Base-by-base conservation (phyloP, 1,140 invertebrate species). In the Drosophila ohnishii region DNA sequence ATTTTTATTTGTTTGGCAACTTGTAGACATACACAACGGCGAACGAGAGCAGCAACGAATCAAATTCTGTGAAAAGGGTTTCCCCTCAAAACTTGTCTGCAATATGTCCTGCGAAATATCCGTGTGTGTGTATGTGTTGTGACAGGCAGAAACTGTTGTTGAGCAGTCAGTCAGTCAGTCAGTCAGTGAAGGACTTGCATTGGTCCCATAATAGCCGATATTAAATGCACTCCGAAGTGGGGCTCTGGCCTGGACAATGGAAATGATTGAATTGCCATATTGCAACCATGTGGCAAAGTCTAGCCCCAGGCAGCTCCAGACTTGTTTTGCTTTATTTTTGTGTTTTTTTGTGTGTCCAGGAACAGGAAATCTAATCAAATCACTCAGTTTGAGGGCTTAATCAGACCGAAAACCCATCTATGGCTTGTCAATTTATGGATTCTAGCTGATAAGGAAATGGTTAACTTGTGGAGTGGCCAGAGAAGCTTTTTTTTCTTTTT, bases 1-100 rank as follows among this genome's bases (percentile, higher is more conserved):
- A 87, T 72, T 87, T 83, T 83, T 87, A 84, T 87, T 88, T 87
- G 84, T 88, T 88, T 83, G 80, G 56, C 83, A 83, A 86, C 67
- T 81, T 75, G 74, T 74, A 85, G 62, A 74, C 45, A 76, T 39
- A 77, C 67, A 76, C 61, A 66, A 39, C 61, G 37, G 37, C 37
- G 30, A 62, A 58, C 44, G 72, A 56, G 56, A 76, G 44, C 44
- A 25, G 44, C 42, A 75, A 60, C 51, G 61, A 76, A 62, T 78
- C 63, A 66, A 75, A 72, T 81, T 71, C 53, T 83, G 75, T 74
- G 72, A 74, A 83, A 85, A 88, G 75, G 83, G 79, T 80, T 80
- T 65, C 44, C 60, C 47, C 71, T 28, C 44, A 51, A 65, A 70
- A 40, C 40, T 78, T 84, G 78, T 78, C 61, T 67, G 65, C 69